These are phyloP conservation scores for Drosophila stalkeri DNA, from an alignment of 2,888 invertebrate species.

Conservation along the genomic window DNA sequence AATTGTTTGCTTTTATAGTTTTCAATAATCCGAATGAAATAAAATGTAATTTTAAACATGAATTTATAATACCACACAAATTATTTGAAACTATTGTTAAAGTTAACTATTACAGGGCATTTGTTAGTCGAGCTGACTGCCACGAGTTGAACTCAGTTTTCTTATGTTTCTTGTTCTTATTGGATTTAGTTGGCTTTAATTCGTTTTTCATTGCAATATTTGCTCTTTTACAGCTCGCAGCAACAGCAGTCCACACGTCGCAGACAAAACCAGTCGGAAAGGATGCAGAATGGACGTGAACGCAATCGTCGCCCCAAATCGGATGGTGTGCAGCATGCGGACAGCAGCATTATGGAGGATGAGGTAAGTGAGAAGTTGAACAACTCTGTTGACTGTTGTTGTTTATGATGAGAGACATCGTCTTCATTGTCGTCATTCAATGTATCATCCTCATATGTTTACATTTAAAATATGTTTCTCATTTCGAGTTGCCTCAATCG, in stretches of 20 bases:
- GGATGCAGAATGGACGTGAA: slow-evolving; percentile 80
- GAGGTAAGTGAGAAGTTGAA: slow-evolving; percentile 78
- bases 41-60: background rate
- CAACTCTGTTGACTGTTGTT: slow-evolving; percentile 1
- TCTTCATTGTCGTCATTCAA: background rate
- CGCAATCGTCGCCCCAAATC: slow-evolving; percentile 83
- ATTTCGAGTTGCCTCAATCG: slow-evolving; percentile 17
- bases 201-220: slow-evolving; percentile 22
- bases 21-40: slow-evolving; percentile 6
- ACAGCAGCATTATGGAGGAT: slow-evolving; percentile 85
- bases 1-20: slow-evolving; percentile 34
- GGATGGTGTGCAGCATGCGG: slow-evolving; percentile 84
- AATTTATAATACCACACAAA: background rate
- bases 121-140: background rate
- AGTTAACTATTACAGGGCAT: background rate
- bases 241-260: slow-evolving; percentile 73
- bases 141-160: no score
- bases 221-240: slow-evolving; percentile 67
- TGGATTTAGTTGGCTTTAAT: slow-evolving; percentile 33
- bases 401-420: slow-evolving; percentile 39
- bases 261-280: slow-evolving; percentile 77
- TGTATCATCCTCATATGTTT: slow-evolving; percentile 43
- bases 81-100: background rate
- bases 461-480: slow-evolving; percentile 63
- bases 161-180: slow-evolving; percentile 1